Conservation (phyloP, 2,888 invertebrate species). For the Dryomyza anilis region DNA sequence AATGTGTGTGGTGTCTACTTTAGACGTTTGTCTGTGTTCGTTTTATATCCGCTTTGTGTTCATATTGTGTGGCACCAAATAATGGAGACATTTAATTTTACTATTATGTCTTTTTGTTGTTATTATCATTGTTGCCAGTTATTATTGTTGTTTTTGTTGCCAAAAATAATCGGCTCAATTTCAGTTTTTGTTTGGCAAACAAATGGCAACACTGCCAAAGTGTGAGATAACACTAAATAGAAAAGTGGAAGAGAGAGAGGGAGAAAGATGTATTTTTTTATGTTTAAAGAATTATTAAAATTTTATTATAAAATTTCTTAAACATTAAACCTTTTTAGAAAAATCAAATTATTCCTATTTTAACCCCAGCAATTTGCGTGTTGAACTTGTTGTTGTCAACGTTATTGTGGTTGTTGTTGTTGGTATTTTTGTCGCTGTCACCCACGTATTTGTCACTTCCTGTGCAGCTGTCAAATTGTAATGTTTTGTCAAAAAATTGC, state of each 20-base stretch:
- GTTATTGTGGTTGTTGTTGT: neutral
- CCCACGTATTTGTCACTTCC: slow-evolving; percentile 25
- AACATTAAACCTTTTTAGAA: neutral
- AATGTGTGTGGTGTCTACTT: too few relatives aligned
- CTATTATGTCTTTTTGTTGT: slow-evolving; percentile 55
- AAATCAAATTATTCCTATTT: too few relatives aligned
- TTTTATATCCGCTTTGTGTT: slow-evolving; percentile 20
- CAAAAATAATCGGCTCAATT: slow-evolving; percentile 26
- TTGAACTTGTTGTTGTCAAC: too few relatives aligned
- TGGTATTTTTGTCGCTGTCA: neutral
- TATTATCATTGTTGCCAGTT: slow-evolving; percentile 4
- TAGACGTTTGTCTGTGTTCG: neutral
- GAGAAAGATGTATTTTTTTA: neutral
- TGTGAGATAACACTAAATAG: too few relatives aligned
- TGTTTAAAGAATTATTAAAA: neutral
- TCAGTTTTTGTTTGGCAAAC: slow-evolving; percentile 15
- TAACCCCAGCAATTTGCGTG: too few relatives aligned
- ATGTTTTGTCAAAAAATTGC: slow-evolving; percentile 25
- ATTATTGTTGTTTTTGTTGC: slow-evolving; percentile 8
- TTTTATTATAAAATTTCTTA: neutral
- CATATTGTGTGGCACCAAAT: slow-evolving; percentile 15
- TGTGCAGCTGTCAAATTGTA: slow-evolving; percentile 27
- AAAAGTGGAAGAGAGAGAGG: neutral
- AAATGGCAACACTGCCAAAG: neutral
- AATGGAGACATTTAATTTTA: slow-evolving; percentile 56